Percentiles rank a stretch among this genome's conserved stretches.
Conservation (phyloP, 2,888 invertebrate species). For the Limnephilus marmoratus region DNA sequence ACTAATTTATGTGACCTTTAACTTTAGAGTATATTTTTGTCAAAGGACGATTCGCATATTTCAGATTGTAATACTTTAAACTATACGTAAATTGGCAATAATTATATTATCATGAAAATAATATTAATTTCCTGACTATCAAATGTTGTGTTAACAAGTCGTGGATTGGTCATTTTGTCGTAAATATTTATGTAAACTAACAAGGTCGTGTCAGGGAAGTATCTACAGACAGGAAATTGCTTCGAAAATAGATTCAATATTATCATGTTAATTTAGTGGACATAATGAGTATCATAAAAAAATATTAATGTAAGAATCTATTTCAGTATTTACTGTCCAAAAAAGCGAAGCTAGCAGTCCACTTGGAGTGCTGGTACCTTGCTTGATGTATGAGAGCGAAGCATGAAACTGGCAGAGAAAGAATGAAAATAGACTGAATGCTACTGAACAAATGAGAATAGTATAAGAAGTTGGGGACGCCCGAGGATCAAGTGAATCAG, state of each 20-base stretch:
- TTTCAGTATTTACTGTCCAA: not conserved
- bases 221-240: not conserved
- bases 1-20: slow-evolving; percentile 14
- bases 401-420: too few species aligned
- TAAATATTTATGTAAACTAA: not conserved
- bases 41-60: not conserved
- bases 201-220: not conserved
- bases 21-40: not conserved
- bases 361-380: too few species aligned
- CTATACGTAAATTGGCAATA: not conserved
- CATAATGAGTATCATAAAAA: not conserved
- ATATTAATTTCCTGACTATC: not conserved
- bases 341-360: too few species aligned
- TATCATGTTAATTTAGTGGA: not conserved
- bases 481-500: too few species aligned
- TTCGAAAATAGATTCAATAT: not conserved
- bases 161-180: not conserved
- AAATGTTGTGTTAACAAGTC: not conserved
- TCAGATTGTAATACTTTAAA: not conserved
- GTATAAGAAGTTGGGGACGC: too few species aligned
- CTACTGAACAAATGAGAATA: too few species aligned
- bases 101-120: not conserved
- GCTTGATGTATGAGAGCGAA: too few species aligned
- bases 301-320: not conserved
- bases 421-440: too few species aligned